phyloP scores from a whole-genome alignment of 2,113 vertebrate genomes.

The Saguinus midas region DNA sequence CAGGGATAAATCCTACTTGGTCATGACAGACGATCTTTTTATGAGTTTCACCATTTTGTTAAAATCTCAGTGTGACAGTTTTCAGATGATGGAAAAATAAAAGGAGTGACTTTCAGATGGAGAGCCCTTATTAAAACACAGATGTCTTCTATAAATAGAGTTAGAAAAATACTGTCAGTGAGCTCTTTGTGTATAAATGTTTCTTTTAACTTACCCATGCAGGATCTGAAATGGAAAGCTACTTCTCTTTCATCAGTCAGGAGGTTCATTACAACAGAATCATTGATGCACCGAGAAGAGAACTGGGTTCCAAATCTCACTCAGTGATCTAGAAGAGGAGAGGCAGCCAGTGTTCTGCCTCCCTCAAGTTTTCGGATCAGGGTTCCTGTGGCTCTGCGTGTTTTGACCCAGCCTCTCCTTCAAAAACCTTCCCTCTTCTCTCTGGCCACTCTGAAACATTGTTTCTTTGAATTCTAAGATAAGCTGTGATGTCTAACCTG shows the following conservation, averaged over 20 bases:
- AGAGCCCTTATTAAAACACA: slow-evolving; percentile 53
- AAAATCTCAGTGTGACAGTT: slow-evolving; percentile 20
- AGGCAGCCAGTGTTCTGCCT: background rate
- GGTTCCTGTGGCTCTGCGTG: slow-evolving; percentile 8
- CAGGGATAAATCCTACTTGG: too few relatives aligned
- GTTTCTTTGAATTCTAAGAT: slow-evolving; percentile 39
- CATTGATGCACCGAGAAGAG: background rate
- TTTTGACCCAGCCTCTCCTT: background rate
- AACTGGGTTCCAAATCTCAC: slow-evolving; percentile 40
- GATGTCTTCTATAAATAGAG: slow-evolving; percentile 59
- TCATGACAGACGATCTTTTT: too few relatives aligned
- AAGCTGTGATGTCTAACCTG: background rate
- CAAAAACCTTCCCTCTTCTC: background rate
- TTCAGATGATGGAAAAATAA: slow-evolving; percentile 38
- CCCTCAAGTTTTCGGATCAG: slow-evolving; percentile 3
- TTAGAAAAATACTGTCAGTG: slow-evolving; percentile 73
- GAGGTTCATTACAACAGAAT: slow-evolving; percentile 29
- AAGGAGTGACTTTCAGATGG: slow-evolving; percentile 58
- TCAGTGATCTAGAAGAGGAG: slow-evolving; percentile 45
- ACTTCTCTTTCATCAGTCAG: slow-evolving; percentile 64
- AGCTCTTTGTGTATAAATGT: slow-evolving; percentile 67
- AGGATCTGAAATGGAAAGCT: slow-evolving; percentile 65
- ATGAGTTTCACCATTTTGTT: background rate
- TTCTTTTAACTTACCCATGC: slow-evolving; percentile 61
- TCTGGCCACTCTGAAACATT: slow-evolving; percentile 7